phyloP scores from a whole-genome alignment of 2,113 vertebrate genomes.

The Alosa alosa region DNA sequence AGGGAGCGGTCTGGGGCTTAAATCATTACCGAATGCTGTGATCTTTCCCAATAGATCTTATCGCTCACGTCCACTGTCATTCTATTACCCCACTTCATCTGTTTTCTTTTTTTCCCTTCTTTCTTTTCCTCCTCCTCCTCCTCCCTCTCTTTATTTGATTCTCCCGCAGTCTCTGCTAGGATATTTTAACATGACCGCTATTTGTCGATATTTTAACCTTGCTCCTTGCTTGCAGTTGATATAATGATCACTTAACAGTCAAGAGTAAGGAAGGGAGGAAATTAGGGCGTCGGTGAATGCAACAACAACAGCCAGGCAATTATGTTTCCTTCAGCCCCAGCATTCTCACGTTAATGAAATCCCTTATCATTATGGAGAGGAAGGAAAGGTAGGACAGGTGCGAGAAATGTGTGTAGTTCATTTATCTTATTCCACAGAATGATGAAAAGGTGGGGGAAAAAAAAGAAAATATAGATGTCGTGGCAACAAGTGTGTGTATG shows the following conservation, averaged over 20 bases:
- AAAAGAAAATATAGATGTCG: constrained; percentile 28
- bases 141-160: constrained; percentile 41
- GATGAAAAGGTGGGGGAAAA: constrained; percentile 62
- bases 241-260: constrained; percentile 80
- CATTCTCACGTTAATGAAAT: constrained; percentile 79
- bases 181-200: constrained; percentile 62
- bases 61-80: constrained; percentile 78
- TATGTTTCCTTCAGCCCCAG: constrained; percentile 75
- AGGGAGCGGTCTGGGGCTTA: constrained; percentile 62
- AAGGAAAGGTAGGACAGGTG: constrained; percentile 73
- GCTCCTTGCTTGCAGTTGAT: constrained; percentile 71
- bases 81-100: constrained; percentile 58
- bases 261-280: constrained; percentile 75
- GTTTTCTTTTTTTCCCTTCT: constrained; percentile 21
- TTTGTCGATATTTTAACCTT: constrained; percentile 78
- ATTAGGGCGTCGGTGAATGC: constrained; percentile 70
- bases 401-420: constrained; percentile 70
- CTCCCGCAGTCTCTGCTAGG: constrained; percentile 36
- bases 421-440: constrained; percentile 76
- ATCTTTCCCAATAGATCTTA: constrained; percentile 79
- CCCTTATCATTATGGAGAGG: constrained; percentile 71
- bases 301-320: constrained; percentile 77
- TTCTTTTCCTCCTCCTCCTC: constrained; percentile 32
- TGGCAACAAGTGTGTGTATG: constrained; percentile 67
- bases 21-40: constrained; percentile 68